Conservation (phyloP, 37 sponge, comb jelly and placozoan species). For the Diacarnus erythraeanus region DNA sequence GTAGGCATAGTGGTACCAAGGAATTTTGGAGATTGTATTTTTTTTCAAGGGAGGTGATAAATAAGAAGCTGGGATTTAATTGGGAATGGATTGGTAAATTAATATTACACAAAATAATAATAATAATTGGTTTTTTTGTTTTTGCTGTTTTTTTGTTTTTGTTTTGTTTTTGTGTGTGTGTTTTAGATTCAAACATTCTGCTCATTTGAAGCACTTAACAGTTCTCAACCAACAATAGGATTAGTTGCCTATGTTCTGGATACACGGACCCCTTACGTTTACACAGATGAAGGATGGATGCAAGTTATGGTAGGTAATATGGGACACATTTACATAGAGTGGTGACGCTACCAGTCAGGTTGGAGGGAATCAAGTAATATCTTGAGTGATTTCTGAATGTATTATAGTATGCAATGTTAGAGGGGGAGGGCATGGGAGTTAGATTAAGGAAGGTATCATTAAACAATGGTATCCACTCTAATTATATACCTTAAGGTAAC, state of each 20-base stretch:
- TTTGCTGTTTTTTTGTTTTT: neutral
- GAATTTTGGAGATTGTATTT: too few relatives aligned
- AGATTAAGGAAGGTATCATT: too few relatives aligned
- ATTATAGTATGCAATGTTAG: neutral
- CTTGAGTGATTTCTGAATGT: neutral
- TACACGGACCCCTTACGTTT: neutral
- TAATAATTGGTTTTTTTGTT: neutral
- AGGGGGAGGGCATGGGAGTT: neutral
- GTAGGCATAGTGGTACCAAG: too few relatives aligned
- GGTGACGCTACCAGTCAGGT: too few relatives aligned
- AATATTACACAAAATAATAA: neutral
- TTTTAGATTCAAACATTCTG: neutral
- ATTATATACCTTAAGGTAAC: too few relatives aligned
- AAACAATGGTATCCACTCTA: too few relatives aligned
- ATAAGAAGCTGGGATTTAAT: too few relatives aligned
- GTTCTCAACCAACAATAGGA: neutral
- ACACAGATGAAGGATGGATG: neutral
- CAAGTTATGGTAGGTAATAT: neutral
- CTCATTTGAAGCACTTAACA: slow-evolving; percentile 9
- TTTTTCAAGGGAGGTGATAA: too few relatives aligned
- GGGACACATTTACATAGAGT: too few relatives aligned
- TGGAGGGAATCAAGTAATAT: too few relatives aligned
- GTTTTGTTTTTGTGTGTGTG: neutral
- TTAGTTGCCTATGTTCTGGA: neutral
- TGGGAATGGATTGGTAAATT: neutral